These are phyloP conservation scores for Amphiduros pacificus DNA, from an alignment of 2,888 invertebrate species.

Conservation along the genomic window DNA sequence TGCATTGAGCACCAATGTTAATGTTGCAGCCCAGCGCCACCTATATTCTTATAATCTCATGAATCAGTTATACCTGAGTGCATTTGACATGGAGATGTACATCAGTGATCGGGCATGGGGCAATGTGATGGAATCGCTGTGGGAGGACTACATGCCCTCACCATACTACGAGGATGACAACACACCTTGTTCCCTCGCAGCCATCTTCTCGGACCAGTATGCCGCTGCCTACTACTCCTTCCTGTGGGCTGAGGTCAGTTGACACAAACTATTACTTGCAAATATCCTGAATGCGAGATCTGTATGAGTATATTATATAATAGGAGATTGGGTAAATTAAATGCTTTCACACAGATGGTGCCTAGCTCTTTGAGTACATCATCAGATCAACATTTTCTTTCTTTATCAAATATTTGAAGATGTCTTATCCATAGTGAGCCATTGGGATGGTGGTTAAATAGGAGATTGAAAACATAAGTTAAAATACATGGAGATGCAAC, in stretches of 20 bases:
- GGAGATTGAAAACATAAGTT: too few species aligned
- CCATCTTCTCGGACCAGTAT: slow-evolving; percentile 82
- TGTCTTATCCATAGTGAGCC: too few species aligned
- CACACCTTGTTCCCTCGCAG: slow-evolving; percentile 82
- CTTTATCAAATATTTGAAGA: neutral
- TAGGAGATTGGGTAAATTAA: neutral
- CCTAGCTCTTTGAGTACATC: neutral
- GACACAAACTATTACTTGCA: neutral
- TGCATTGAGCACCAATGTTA: too few species aligned
- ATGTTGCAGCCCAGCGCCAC: slow-evolving; percentile 67
- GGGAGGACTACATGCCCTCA: slow-evolving; percentile 79
- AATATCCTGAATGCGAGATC: neutral
- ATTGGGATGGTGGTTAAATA: too few species aligned
- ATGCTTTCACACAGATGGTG: neutral
- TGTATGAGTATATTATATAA: neutral
- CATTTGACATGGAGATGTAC: slow-evolving; percentile 77
- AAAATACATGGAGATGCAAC: too few species aligned
- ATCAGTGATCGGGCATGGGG: slow-evolving; percentile 77
- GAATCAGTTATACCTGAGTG: slow-evolving; percentile 77
- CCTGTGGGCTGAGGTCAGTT: slow-evolving; percentile 71
- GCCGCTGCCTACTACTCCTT: slow-evolving; percentile 82
- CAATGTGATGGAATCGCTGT: slow-evolving; percentile 74
- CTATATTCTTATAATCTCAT: slow-evolving; percentile 80
- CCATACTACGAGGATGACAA: slow-evolving; percentile 78
- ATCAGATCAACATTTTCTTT: neutral